Percentiles rank a stretch among this genome's conserved stretches.
phyloP scores from a whole-genome alignment of 2,797 vertebrate genomes.

The Onychomys torridus region DNA sequence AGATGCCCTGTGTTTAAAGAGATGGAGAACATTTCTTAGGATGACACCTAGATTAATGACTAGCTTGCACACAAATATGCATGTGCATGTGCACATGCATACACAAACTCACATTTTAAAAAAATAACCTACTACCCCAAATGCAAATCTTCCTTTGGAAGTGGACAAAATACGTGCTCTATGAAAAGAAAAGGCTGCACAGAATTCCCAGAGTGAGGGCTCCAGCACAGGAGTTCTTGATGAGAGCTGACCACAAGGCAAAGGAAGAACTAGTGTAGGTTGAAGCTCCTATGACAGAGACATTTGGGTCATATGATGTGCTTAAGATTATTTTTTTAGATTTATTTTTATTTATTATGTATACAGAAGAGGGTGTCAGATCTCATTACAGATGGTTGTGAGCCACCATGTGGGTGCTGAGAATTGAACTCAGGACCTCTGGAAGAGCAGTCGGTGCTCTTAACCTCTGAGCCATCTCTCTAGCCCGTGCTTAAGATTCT shows the following conservation, averaged over 20 bases:
- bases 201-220: not conserved
- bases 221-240: not conserved
- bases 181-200: not conserved
- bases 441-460: no score
- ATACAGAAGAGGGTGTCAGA: no score
- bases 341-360: no score
- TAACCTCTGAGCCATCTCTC: no score
- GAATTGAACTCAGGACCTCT: no score
- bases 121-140: not conserved
- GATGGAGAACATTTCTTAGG: not conserved
- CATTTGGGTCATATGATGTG: not conserved
- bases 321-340: not conserved
- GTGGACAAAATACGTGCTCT: not conserved
- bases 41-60: not conserved
- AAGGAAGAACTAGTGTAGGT: no score
- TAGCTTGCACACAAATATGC: not conserved
- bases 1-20: not conserved
- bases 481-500: not conserved
- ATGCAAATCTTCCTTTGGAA: not conserved
- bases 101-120: not conserved
- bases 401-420: no score
- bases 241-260: not conserved
- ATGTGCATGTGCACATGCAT: not conserved
- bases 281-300: not conserved
- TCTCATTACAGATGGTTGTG: no score